phyloP scores from a whole-genome alignment of 2,797 vertebrate species.

The Sarcoramphus papa region DNA sequence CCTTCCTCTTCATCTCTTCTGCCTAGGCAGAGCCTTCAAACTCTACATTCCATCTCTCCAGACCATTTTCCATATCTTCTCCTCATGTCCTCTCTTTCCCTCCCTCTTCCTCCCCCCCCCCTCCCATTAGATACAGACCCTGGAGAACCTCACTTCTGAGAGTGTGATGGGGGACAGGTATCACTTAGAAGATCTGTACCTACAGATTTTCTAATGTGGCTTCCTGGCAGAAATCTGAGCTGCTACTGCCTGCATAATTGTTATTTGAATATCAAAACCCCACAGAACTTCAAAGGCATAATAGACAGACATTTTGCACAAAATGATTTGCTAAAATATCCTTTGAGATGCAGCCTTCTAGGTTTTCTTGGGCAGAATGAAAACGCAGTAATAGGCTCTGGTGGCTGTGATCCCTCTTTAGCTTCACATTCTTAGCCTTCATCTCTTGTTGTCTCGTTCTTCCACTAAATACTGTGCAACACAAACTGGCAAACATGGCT shows the following conservation, averaged over 20 bases:
- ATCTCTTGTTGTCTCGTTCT: background rate
- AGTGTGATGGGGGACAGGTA: background rate
- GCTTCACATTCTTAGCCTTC: background rate
- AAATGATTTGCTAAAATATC: background rate
- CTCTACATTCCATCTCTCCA: background rate
- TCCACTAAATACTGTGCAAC: background rate
- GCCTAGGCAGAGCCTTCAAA: background rate
- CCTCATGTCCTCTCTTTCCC: background rate
- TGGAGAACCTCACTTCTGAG: background rate
- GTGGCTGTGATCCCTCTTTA: background rate
- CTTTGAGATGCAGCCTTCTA: background rate
- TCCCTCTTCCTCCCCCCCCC: background rate
- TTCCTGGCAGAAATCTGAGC: background rate
- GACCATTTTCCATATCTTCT: background rate
- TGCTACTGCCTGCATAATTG: background rate
- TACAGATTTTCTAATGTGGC: background rate
- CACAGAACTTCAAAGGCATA: background rate
- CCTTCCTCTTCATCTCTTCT: background rate
- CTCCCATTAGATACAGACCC: background rate
- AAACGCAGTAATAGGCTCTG: background rate
- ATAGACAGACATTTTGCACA: background rate
- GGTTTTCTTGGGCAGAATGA: background rate
- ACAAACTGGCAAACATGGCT: background rate
- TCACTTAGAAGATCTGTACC: background rate
- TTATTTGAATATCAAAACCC: background rate